Conservation (phyloP, 2,113 vertebrate genomes). For the Oreocharis arfaki region DNA sequence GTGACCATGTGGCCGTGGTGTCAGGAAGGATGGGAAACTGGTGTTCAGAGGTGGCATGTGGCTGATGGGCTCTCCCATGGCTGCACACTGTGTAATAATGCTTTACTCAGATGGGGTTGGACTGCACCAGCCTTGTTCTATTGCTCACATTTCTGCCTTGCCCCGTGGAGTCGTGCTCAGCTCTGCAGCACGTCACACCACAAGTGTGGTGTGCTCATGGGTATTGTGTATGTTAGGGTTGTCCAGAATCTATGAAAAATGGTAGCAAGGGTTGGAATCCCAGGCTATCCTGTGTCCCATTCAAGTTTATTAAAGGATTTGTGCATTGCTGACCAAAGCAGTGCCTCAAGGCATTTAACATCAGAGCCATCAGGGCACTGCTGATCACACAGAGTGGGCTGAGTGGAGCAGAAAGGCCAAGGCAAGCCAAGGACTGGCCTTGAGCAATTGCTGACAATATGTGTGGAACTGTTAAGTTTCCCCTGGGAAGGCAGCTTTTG, state of each 20-base stretch:
- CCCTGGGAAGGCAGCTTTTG: background rate
- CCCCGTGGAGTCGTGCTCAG: fast-evolving
- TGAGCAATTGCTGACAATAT: background rate
- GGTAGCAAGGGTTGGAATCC: background rate
- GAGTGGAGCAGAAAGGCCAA: background rate
- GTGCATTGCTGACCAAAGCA: background rate
- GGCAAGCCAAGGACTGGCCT: background rate
- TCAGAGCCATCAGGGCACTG: background rate
- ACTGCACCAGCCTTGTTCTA: background rate
- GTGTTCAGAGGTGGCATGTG: fast-evolving
- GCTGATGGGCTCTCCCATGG: background rate
- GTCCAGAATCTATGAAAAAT: background rate
- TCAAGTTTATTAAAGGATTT: background rate
- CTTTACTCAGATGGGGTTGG: background rate
- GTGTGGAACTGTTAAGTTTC: background rate
- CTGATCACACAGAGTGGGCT: background rate
- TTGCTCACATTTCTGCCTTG: background rate
- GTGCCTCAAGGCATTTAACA: background rate
- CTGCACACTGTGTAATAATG: background rate
- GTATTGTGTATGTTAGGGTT: background rate
- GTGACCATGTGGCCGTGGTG: background rate
- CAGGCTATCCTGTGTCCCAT: background rate
- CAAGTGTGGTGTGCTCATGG: background rate
- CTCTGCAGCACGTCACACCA: background rate
- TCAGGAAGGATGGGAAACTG: background rate